Evolutionary conservation across 1,140 invertebrate genomes (phyloP).

Genomic region (Monomorium pharaonis): DNA sequence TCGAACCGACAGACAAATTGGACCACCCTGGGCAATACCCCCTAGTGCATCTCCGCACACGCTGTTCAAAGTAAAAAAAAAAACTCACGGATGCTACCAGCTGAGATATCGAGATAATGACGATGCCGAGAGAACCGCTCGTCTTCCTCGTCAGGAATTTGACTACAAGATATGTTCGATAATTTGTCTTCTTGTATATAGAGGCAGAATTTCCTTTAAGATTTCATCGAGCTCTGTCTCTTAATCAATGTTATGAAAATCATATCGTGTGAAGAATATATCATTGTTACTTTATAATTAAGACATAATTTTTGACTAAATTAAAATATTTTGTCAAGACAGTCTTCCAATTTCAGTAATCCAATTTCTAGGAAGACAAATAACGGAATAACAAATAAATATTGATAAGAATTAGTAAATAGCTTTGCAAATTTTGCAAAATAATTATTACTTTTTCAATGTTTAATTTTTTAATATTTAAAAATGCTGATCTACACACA

Average conservation of each 20-base stretch:
- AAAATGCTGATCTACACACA: background rate
- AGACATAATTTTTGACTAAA: background rate
- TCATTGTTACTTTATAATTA: slow-evolving; percentile 4
- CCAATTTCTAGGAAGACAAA: background rate
- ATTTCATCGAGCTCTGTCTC: slow-evolving; percentile 51
- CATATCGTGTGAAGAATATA: background rate
- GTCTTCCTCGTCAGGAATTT: slow-evolving; percentile 64
- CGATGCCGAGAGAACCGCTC: slow-evolving; percentile 66
- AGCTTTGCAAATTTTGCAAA: background rate
- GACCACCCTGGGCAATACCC: slow-evolving; percentile 82
- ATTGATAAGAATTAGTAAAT: background rate
- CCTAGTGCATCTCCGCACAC: slow-evolving; percentile 71
- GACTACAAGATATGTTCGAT: slow-evolving; percentile 54
- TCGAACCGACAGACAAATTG: slow-evolving; percentile 84
- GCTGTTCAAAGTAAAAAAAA: slow-evolving; percentile 73
- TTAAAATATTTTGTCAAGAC: background rate
- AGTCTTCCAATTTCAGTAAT: too few species aligned
- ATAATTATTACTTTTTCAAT: background rate
- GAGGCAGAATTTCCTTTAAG: slow-evolving; percentile 28
- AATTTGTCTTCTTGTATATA: slow-evolving; percentile 26
- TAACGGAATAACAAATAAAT: background rate
- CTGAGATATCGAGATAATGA: slow-evolving; percentile 78
- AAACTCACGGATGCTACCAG: slow-evolving; percentile 70
- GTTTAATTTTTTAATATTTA: background rate
- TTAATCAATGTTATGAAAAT: slow-evolving; percentile 24